Base-by-base conservation (phyloP, 2,888 invertebrate genomes). In the Andricus quercusramuli region DNA sequence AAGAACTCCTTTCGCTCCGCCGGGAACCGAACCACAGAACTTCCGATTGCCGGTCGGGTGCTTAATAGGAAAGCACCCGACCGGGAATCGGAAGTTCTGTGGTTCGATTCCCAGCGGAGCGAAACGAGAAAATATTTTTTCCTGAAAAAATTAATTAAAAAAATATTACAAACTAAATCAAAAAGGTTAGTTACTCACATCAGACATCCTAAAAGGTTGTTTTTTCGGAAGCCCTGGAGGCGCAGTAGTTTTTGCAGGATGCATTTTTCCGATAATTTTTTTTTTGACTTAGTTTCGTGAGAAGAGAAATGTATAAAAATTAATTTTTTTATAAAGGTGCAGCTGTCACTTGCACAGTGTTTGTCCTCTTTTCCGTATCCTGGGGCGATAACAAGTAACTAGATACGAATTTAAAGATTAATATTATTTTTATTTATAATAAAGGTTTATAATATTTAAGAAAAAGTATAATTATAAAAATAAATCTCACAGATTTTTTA, bases 381-480 rank as follows among this genome's bases (percentile, higher is more conserved):
- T 29, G 65, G 32, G 22, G 79, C 82, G 82, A 88, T 90, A 90
- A 90, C 90, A 91, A 90, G 90, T 91, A 59, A 59, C 22, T 22
- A 22, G 13, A 22, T 13, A 59, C 59, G 11, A 11, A 20, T 56
- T 56, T 56, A 1, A 56, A 9, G n/a, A 56, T 15, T 44, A 8
- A 9, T 37, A 37, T 9, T 37, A 8, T 37, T 37, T 37, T 37
- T 8, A 37, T 8, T 37, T 37, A 9, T 37, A 9, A 37, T 37
- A 1, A 8, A 1, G 37, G 29, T 44, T 2, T 13, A 15, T 44
- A 15, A 44, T 15, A 13, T 17, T 17, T 17, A 17, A 47, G 17
- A 4, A 22, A 3, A 56, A 22, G 0, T 11, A 22, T 3, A 0
- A n/a, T 56, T 22, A 11, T 1, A 22, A n/a, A 59, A 22, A 11